Evolutionary conservation across 2,113 vertebrate species (phyloP), one percentile per base, ranked within the genome.

Genomic region (Cyanoliseus patagonus): DNA sequence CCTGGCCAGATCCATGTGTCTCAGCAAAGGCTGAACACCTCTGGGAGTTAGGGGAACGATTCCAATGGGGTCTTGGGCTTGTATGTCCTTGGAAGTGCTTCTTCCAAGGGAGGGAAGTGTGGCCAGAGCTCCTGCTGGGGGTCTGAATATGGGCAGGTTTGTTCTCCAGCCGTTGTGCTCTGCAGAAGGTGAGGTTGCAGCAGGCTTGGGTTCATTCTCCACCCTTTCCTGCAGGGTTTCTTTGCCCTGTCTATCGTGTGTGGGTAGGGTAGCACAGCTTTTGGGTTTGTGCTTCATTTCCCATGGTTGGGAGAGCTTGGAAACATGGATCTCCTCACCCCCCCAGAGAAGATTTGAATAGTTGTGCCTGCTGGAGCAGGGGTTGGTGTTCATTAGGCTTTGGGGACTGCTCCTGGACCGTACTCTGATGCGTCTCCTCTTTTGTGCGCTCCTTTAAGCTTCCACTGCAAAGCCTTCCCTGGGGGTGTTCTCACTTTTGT

Each of bases 1-100:
- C 5, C 53, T 86, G 53, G 37, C 24, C 64, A 42, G 42, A 46
- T 16, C 7, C 3, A 0, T 33, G 25, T 0, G 0, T 57, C 37
- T 37, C 23, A 18, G 63, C 0, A 0, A 41, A 78, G 64, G 42
- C 3, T 62, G 41, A 86, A 22, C 37, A 7, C 8, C 42, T 77
- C 62, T 84, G 42, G 57, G 74, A 68, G 17, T 7, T 52, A n/a
- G 17, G 14, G 10, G 28, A 68, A 31, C 1, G 3, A 33, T 24
- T 86, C 30, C 18, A 39, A 35, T 22, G 37, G 37, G n/a, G 27
- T 51, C 33, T 46, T 0, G 1, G 44, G 20, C 17, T 41, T 75
- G 10, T 53, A 47, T 17, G 13, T 51, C 46, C 31, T 73, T 61
- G 67, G 37, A 79, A 85, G 37, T 30, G 33, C 24, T 76, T 6